phyloP scores from a whole-genome alignment of 1,140 invertebrate species.

The Zaprionus africanus region DNA sequence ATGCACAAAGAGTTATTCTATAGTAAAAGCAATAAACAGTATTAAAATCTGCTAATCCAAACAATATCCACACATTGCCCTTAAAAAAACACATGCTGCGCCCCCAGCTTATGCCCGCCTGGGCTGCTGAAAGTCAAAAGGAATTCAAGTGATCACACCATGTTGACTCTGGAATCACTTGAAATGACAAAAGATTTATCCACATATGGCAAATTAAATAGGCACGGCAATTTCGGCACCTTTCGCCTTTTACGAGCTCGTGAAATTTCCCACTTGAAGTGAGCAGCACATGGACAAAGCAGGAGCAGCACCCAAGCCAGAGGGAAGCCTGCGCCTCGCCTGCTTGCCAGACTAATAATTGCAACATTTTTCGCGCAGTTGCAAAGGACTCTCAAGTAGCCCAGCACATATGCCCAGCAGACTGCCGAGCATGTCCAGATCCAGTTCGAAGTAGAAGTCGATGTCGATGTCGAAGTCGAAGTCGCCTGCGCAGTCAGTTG shows the following conservation, averaged over 20 bases:
- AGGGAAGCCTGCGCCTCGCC: conserved; percentile 9
- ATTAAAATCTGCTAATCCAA: no score
- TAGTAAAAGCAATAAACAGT: no score
- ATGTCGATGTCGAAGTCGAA: neutral
- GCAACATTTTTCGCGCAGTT: conserved; percentile 68
- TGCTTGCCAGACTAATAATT: conserved; percentile 77
- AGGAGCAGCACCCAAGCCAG: neutral
- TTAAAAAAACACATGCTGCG: no score
- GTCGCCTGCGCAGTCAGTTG: conserved; percentile 61
- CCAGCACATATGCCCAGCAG: conserved; percentile 64
- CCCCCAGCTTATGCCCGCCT: no score
- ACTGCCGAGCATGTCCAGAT: conserved; percentile 29
- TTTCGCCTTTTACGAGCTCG: neutral
- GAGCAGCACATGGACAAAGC: conserved; percentile 23
- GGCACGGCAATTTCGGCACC: neutral
- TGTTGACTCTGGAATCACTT: neutral
- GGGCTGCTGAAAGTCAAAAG: neutral
- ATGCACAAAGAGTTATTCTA: no score
- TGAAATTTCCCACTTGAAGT: conserved; percentile 53
- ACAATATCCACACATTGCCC: no score
- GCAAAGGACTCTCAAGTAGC: neutral
- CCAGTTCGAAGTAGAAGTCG: neutral
- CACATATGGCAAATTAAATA: neutral
- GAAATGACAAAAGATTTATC: neutral
- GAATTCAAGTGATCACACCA: neutral